phyloP scores from a whole-genome alignment of 2,113 vertebrate genomes.

The Malurus cyaneus region DNA sequence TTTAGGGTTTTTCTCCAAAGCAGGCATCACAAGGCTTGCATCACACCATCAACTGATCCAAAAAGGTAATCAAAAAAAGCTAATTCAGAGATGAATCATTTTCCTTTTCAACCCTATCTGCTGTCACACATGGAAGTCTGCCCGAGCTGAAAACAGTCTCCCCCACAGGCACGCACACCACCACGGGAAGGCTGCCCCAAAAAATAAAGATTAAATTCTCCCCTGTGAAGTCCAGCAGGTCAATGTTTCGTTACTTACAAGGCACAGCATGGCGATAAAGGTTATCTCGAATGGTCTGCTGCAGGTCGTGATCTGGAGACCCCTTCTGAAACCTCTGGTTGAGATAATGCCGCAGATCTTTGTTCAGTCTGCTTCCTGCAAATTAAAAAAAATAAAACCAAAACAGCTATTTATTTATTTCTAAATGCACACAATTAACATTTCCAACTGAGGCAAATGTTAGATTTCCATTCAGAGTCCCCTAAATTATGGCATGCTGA shows the following conservation, averaged over 20 bases:
- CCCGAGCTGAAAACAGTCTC: not conserved
- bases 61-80: not conserved
- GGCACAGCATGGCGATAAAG: conserved; percentile 98
- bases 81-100: not conserved
- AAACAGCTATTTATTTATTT: conserved; percentile 52
- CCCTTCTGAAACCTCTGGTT: conserved; percentile 97
- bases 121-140: not conserved
- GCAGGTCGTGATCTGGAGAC: conserved; percentile 91
- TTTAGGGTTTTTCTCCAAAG: not conserved
- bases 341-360: conserved; percentile 94
- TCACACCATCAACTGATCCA: not conserved
- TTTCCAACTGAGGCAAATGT: conserved; percentile 13
- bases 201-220: not conserved
- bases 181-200: not conserved
- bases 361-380: conserved; percentile 92
- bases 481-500: conserved; percentile 49
- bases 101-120: not conserved
- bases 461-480: conserved; percentile 30
- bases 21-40: not conserved
- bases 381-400: not conserved
- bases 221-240: not conserved
- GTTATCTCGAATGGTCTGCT: conserved; percentile 96
- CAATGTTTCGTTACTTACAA: conserved; percentile 83
- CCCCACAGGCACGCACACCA: not conserved
- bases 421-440: not conserved